Conservation (phyloP, 64 coral and sea anemone genomes). For the Anthopleura sola region DNA sequence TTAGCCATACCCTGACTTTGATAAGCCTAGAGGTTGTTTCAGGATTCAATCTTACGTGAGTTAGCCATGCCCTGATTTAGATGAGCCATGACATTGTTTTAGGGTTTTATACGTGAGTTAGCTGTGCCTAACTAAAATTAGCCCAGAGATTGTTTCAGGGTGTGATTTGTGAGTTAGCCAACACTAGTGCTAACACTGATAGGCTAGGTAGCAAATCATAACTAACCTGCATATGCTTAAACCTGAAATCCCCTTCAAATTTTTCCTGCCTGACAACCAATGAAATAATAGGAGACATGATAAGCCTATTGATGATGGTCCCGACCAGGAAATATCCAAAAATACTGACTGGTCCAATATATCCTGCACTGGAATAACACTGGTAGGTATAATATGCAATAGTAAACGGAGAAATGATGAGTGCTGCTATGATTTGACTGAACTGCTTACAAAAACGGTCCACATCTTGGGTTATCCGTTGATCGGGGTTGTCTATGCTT, state of each 20-base stretch:
- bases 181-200: too few relatives aligned
- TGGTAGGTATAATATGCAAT: conserved; percentile 95
- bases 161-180: too few relatives aligned
- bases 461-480: conserved; percentile 96
- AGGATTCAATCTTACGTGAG: too few relatives aligned
- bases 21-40: too few relatives aligned
- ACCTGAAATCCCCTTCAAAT: conserved; percentile 95
- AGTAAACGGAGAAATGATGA: conserved; percentile 89
- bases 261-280: conserved; percentile 89
- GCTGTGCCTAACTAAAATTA: too few relatives aligned
- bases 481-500: conserved; percentile 83
- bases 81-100: too few relatives aligned
- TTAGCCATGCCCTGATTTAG: too few relatives aligned
- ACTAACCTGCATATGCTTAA: conserved; percentile 83
- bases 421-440: conserved; percentile 56
- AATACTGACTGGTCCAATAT: conserved; percentile 86
- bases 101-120: too few relatives aligned
- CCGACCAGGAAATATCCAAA: conserved; percentile 89
- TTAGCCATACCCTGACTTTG: too few relatives aligned
- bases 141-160: too few relatives aligned
- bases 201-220: too few relatives aligned
- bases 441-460: conserved; percentile 80
- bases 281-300: conserved; percentile 89
- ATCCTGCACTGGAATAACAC: conserved; percentile 84
- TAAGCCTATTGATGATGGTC: conserved; percentile 84